Conservation (phyloP, 2,888 invertebrate species). For the Hirtodrosophila alboralis region DNA sequence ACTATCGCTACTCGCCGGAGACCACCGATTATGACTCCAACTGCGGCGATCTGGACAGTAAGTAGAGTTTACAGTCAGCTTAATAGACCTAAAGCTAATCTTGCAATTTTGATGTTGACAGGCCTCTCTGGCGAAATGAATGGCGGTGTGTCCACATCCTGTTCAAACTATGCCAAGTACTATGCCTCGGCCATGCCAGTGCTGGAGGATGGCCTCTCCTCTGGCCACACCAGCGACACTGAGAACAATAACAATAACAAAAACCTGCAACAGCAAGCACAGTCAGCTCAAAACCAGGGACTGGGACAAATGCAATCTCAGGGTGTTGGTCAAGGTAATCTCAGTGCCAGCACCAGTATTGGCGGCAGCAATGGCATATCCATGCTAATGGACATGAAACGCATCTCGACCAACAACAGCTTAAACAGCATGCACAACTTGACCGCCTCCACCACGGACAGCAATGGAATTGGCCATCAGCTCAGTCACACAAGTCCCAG, state of each 20-base stretch:
- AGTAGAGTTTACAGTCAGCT: conserved; percentile 77
- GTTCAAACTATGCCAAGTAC: conserved; percentile 87
- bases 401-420: conserved; percentile 80
- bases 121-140: conserved; percentile 85
- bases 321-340: conserved; percentile 41
- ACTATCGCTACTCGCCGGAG: conserved; percentile 95
- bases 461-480: conserved; percentile 49
- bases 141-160: conserved; percentile 86
- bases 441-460: conserved; percentile 67
- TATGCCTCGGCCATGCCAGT: conserved; percentile 94
- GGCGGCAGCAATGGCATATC: conserved; percentile 80
- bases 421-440: conserved; percentile 79
- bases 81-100: not conserved
- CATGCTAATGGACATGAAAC: conserved; percentile 83
- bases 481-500: conserved; percentile 76
- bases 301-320: conserved; percentile 10
- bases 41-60: conserved; percentile 92
- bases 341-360: conserved; percentile 60
- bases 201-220: conserved; percentile 96
- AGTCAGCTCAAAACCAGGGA: conserved; percentile 12
- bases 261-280: conserved; percentile 52
- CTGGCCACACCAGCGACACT: conserved; percentile 96
- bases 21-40: conserved; percentile 96
- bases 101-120: conserved; percentile 47
- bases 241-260: conserved; percentile 87